Percentiles rank a stretch among this genome's conserved stretches.
phyloP scores from a whole-genome alignment of 2,888 invertebrate genomes.

The Lamproptera curius region DNA sequence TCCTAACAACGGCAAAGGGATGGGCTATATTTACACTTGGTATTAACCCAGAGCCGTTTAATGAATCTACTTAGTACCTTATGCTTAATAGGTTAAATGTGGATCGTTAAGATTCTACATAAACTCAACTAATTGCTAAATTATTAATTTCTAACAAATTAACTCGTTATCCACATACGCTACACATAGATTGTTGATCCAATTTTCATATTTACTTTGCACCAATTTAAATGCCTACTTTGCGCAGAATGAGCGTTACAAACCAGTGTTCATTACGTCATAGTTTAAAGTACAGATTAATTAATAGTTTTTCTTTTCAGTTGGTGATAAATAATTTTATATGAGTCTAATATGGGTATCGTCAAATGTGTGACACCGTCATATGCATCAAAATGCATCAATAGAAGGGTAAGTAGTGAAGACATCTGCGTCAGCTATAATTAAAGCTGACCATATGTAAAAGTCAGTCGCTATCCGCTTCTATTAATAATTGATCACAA shows the following conservation, averaged over 20 bases:
- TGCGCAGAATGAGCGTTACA: no score
- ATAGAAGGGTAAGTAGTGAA: slow-evolving; percentile 12
- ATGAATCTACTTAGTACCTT: neutral
- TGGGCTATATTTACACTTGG: slow-evolving; percentile 1
- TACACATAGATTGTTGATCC: no score
- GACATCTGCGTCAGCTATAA: slow-evolving; percentile 12
- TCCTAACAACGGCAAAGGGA: slow-evolving; percentile 8
- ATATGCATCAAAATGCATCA: neutral
- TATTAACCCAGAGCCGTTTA: slow-evolving; percentile 4
- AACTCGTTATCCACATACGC: no score
- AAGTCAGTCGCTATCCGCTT: slow-evolving; percentile 7
- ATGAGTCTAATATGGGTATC: no score
- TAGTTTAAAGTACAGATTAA: no score
- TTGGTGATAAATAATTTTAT: no score
- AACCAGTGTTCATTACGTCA: no score
- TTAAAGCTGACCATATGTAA: slow-evolving; percentile 16
- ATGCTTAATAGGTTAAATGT: neutral
- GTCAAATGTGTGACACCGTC: neutral
- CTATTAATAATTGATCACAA: slow-evolving; percentile 20
- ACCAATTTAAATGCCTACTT: no score
- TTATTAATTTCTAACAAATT: no score
- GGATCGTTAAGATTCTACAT: neutral
- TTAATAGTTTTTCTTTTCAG: no score
- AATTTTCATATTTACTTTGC: no score
- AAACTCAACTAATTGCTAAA: no score